Conservation (phyloP, 2,888 invertebrate species). For the Pecten maximus region DNA sequence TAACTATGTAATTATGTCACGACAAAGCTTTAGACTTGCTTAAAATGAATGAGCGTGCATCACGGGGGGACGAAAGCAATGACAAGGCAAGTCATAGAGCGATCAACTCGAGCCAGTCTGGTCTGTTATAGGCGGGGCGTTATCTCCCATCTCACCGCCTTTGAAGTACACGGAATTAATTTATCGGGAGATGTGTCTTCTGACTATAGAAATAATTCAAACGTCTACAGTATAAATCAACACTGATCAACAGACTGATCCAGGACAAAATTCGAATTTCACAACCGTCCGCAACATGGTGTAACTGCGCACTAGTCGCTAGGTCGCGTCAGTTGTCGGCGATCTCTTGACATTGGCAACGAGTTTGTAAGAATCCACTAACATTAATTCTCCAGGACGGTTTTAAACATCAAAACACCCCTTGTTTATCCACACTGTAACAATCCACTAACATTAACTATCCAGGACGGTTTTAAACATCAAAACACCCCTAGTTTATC, state of each 20-base stretch:
- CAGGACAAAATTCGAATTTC: background rate
- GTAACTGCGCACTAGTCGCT: background rate
- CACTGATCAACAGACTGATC: slow-evolving; percentile 42
- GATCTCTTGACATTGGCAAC: background rate
- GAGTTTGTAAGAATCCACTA: background rate
- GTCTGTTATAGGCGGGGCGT: background rate
- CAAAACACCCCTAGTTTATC: too few relatives aligned
- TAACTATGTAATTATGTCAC: slow-evolving; percentile 26
- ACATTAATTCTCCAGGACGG: background rate
- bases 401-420: background rate
- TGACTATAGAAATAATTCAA: slow-evolving; percentile 48
- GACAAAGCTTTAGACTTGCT: background rate
- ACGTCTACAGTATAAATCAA: slow-evolving; percentile 45
- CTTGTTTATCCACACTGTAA: too few relatives aligned
- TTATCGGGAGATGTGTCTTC: background rate
- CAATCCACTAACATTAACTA: too few relatives aligned
- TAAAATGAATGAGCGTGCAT: background rate
- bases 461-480: too few relatives aligned
- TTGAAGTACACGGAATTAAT: slow-evolving; percentile 17
- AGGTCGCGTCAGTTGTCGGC: background rate
- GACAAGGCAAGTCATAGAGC: background rate
- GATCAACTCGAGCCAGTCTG: background rate
- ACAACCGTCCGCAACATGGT: background rate
- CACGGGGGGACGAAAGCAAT: slow-evolving; percentile 6
- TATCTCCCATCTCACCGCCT: slow-evolving; percentile 32